phyloP scores from a whole-genome alignment of 2,888 invertebrate genomes.

The Petrolisthes cinctipes region DNA sequence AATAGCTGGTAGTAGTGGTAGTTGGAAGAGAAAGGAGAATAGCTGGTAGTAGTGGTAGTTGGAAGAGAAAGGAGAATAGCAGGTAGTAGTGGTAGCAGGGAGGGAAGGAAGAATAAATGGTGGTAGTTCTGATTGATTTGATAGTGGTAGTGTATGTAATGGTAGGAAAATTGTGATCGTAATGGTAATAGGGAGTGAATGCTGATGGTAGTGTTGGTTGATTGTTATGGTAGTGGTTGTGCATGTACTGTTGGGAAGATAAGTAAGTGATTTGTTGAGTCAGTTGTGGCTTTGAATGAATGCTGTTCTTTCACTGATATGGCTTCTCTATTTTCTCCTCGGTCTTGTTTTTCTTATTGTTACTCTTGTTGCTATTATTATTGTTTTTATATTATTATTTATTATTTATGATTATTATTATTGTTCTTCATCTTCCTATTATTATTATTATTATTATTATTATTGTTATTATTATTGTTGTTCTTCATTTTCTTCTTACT shows the following conservation, averaged over 20 bases:
- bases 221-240: too few species aligned
- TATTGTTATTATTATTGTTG: neutral
- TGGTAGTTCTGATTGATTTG: neutral
- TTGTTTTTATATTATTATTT: neutral
- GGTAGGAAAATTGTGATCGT: too few species aligned
- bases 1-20: too few species aligned
- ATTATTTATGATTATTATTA: neutral
- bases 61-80: too few species aligned
- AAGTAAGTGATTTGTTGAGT: too few species aligned
- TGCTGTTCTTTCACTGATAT: neutral
- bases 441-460: neutral
- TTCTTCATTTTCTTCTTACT: neutral
- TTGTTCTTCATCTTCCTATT: too few species aligned
- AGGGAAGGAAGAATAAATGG: neutral
- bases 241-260: too few species aligned
- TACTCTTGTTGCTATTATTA: neutral
- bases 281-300: too few species aligned
- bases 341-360: conserved; percentile 22
- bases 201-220: neutral
- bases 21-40: too few species aligned
- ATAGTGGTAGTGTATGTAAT: neutral
- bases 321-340: neutral
- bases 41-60: too few species aligned
- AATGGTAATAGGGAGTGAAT: neutral
- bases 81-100: neutral